phyloP scores from a whole-genome alignment of 2,888 invertebrate species.

The Ephialtes manifestator region DNA sequence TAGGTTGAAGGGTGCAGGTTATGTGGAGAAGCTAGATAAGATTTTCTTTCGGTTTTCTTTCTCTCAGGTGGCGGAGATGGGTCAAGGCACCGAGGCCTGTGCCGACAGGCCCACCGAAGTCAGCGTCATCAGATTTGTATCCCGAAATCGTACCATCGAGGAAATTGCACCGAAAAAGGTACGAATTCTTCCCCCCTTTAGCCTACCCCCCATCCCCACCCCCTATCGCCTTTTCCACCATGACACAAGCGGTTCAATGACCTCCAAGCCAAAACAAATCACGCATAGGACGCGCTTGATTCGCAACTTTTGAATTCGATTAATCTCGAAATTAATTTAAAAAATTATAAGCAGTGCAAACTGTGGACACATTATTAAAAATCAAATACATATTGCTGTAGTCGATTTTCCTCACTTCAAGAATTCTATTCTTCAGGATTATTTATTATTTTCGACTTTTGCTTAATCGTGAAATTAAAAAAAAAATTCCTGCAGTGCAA shows the following conservation, averaged over 20 bases:
- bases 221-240: constrained; percentile 49
- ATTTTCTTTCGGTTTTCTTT: too few species aligned
- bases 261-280: constrained; percentile 84
- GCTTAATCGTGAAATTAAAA: too few species aligned
- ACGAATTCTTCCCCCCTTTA: constrained; percentile 45
- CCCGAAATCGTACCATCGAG: constrained; percentile 84
- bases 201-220: constrained; percentile 11
- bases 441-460: too few species aligned
- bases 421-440: too few species aligned
- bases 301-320: not conserved
- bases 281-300: constrained; percentile 51
- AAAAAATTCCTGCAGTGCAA: too few species aligned
- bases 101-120: constrained; percentile 84
- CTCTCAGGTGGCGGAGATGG: constrained; percentile 78
- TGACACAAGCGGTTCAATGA: constrained; percentile 79
- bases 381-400: too few species aligned
- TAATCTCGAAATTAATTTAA: not conserved
- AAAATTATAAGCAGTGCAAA: too few species aligned
- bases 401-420: too few species aligned
- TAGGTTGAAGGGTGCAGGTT: constrained; percentile 74
- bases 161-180: constrained; percentile 85
- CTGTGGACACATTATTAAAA: too few species aligned
- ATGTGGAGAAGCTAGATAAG: constrained; percentile 72
- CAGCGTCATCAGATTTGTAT: constrained; percentile 85
- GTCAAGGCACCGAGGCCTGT: constrained; percentile 84